phyloP scores from a whole-genome alignment of 2,888 invertebrate genomes.

The Cotesia congregata region DNA sequence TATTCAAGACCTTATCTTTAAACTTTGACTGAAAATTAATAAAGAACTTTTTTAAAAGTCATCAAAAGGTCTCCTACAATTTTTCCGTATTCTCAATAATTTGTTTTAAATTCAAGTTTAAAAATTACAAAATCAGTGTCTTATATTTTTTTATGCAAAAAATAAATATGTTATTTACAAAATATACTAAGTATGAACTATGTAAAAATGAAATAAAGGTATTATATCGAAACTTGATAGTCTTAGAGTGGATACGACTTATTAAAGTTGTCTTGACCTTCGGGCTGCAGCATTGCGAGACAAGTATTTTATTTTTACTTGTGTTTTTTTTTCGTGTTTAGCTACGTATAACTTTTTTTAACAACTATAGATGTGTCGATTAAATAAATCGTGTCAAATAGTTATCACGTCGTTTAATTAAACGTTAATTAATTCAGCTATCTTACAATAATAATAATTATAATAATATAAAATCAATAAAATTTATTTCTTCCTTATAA shows the following conservation, averaged over 20 bases:
- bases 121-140: too few relatives aligned
- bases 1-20: too few relatives aligned
- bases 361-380: not conserved
- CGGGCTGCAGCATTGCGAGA: not conserved
- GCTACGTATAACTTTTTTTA: not conserved
- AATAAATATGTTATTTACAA: too few relatives aligned
- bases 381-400: not conserved
- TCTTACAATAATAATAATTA: not conserved
- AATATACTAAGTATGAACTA: not conserved
- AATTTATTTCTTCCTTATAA: too few relatives aligned
- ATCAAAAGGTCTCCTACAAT: too few relatives aligned
- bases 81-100: too few relatives aligned
- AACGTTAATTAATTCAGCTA: not conserved
- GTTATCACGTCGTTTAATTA: not conserved
- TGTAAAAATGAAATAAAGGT: not conserved
- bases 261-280: not conserved
- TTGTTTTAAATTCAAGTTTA: too few relatives aligned
- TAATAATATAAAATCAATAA: not conserved
- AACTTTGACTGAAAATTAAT: too few relatives aligned
- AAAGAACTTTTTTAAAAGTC: too few relatives aligned
- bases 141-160: too few relatives aligned
- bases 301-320: slow-evolving; percentile 1
- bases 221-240: not conserved
- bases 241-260: not conserved
- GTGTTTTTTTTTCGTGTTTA: not conserved